A percentile compares a stretch with the other conserved stretches of the same genome.
These are phyloP conservation scores for Mechanitis messenoides DNA, from an alignment of 2,888 invertebrate species.

Conservation along the genomic window DNA sequence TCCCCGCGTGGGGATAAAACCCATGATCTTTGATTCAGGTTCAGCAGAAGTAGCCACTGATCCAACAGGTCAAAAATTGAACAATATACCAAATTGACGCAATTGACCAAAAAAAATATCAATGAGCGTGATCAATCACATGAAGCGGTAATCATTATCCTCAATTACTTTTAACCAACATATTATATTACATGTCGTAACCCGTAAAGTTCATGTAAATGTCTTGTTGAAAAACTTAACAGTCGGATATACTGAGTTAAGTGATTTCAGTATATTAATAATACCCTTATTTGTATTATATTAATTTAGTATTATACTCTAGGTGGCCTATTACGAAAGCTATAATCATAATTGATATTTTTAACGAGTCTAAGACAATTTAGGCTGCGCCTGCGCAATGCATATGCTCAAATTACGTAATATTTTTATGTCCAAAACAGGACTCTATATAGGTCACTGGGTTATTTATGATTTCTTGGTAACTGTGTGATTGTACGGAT, in stretches of 20 bases:
- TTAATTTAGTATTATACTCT: no score
- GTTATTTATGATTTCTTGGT: conserved; percentile 64
- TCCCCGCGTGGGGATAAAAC: no score
- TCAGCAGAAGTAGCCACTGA: conserved; percentile 2
- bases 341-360: no score
- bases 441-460: conserved; percentile 60
- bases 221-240: conserved; percentile 33
- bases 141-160: conserved; percentile 37
- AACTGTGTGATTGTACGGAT: conserved; percentile 63
- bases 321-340: no score
- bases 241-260: not conserved
- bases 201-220: conserved; percentile 41
- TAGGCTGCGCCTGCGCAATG: conserved; percentile 3
- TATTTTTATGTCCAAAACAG: conserved; percentile 60
- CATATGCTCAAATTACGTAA: conserved; percentile 54
- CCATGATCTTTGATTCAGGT: no score
- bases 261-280: not conserved
- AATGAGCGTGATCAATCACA: conserved; percentile 34
- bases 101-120: not conserved
- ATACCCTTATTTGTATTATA: no score
- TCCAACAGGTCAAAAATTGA: no score
- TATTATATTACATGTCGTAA: conserved; percentile 35
- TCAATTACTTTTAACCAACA: conserved; percentile 33
- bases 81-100: no score
- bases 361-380: not conserved